These are phyloP conservation scores for Eptesicus fuscus DNA, from an alignment of 2,113 vertebrate genomes.

Conservation along the genomic window DNA sequence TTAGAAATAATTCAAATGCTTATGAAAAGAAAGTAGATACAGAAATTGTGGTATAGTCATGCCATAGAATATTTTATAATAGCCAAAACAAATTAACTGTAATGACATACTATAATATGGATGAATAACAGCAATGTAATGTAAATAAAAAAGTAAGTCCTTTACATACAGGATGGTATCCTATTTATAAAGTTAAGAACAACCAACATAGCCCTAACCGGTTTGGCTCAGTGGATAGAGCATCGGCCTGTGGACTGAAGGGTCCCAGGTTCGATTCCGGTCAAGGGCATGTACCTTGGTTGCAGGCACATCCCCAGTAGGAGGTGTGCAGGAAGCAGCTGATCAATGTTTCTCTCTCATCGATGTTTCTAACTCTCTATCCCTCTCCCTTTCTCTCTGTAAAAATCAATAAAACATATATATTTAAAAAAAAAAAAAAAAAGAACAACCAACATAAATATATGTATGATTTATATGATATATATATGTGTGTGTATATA, in stretches of 20 bases:
- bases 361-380: too few species aligned
- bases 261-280: too few species aligned
- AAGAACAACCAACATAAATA: not conserved
- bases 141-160: not conserved
- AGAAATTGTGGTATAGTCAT: not conserved
- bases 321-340: too few species aligned
- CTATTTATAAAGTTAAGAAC: not conserved
- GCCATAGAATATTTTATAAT: not conserved
- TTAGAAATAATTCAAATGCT: slow-evolving; percentile 13
- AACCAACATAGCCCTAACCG: not conserved
- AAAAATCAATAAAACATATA: too few species aligned
- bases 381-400: too few species aligned
- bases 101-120: not conserved
- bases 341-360: too few species aligned
- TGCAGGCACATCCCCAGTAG: too few species aligned
- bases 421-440: too few species aligned
- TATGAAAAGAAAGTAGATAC: not conserved
- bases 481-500: not conserved
- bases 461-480: not conserved
- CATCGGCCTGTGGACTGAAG: too few species aligned
- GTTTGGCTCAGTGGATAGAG: too few species aligned
- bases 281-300: too few species aligned
- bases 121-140: not conserved
- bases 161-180: not conserved
- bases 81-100: not conserved